These are phyloP conservation scores for Ctenodactylus gundi DNA, from an alignment of 2,113 vertebrate species.

Conservation along the genomic window DNA sequence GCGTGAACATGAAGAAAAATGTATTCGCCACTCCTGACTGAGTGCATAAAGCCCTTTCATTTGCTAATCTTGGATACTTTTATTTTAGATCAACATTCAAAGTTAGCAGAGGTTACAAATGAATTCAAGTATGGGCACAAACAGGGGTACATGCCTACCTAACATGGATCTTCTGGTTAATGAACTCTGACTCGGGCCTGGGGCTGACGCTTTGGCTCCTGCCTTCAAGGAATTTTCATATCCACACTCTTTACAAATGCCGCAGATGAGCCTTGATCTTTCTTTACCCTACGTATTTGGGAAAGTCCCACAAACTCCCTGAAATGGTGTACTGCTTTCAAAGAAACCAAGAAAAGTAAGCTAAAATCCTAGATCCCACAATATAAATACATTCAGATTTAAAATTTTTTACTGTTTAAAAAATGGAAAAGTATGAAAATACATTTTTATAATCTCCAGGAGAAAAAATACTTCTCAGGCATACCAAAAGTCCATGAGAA, in stretches of 20 bases:
- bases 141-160: not conserved
- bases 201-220: not conserved
- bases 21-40: not conserved
- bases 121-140: not conserved
- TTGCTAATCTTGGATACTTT: not conserved
- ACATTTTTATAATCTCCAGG: not conserved
- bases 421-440: not conserved
- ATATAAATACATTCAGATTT: not conserved
- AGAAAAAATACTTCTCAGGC: not conserved
- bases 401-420: not conserved
- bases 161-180: not conserved
- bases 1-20: not conserved
- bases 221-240: not conserved
- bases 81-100: not conserved
- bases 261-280: not conserved
- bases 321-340: constrained; percentile 2
- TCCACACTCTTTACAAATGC: not conserved
- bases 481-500: not conserved
- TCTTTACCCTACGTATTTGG: not conserved
- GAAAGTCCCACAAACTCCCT: not conserved
- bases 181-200: not conserved
- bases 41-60: not conserved
- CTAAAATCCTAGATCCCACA: not conserved
- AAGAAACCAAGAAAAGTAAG: not conserved
- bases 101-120: not conserved